phyloP scores from a whole-genome alignment of 2,888 invertebrate genomes.

The Dioctria rufipes region DNA sequence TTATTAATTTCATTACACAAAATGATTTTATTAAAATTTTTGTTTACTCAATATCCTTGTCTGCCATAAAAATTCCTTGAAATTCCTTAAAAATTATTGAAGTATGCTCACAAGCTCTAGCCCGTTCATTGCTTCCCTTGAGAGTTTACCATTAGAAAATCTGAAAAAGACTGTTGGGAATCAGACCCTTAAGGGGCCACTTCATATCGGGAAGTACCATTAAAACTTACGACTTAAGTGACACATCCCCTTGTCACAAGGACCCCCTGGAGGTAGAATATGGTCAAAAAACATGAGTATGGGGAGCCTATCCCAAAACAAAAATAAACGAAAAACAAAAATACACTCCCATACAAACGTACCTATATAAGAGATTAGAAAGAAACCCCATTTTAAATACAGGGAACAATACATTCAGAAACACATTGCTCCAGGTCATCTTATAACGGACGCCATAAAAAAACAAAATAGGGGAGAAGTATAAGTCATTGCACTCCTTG shows the following conservation, averaged over 20 bases:
- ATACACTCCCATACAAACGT: neutral
- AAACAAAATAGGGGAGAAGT: neutral
- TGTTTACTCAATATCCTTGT: constrained; percentile 36
- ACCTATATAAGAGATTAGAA: no score
- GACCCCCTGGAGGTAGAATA: constrained; percentile 9
- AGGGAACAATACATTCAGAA: constrained; percentile 18
- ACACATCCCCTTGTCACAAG: constrained; percentile 37
- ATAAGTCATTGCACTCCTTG: constrained; percentile 39
- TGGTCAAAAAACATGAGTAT: constrained; percentile 35
- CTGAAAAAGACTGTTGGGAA: constrained; percentile 9
- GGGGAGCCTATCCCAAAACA: neutral
- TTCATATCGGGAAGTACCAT: constrained; percentile 44
- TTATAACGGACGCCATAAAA: neutral
- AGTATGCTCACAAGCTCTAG: constrained; percentile 24
- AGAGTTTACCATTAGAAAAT: neutral
- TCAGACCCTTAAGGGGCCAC: neutral
- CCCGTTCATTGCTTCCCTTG: constrained; percentile 36
- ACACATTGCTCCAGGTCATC: constrained; percentile 36
- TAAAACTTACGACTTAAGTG: constrained; percentile 52
- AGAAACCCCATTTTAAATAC: no score
- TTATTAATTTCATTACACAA: constrained; percentile 30
- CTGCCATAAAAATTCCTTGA: constrained; percentile 7
- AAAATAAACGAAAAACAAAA: constrained; percentile 3
- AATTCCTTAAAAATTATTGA: constrained; percentile 20
- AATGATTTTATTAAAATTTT: constrained; percentile 45